Base-by-base conservation (phyloP, 2,888 invertebrate genomes). In the Microplitis manilae region DNA sequence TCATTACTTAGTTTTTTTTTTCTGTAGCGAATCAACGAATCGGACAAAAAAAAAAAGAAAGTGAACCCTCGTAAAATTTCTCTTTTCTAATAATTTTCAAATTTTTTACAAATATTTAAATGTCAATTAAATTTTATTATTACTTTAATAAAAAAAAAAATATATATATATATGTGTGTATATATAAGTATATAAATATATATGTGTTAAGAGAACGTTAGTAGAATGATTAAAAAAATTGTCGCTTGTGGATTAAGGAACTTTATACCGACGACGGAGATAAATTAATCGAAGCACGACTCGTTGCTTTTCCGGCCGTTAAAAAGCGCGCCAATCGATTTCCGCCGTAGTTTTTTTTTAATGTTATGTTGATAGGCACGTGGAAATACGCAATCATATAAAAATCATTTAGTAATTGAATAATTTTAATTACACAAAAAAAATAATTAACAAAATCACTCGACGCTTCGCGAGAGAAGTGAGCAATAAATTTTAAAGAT, bases 261-360 rank as follows among this genome's bases (percentile, higher is more conserved):
- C 73, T 78, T 76, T 78, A 71, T 38, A 60, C 77, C 79, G 81
- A 79, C 81, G 81, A 73, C 50, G 77, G 80, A 82, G 82, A 83
- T 83, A 83, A 83, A 83, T 83, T 84, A 84, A 84, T 83, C 83
- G 80, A 83, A 78, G 80, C 84, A 84, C 84, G 84, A 84, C 81
- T 82, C 81, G 80, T 77, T 78, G 82, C 82, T 84, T 84, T 84
- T 84, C 84, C 84, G 83, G 83, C 84, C 82, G 81, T 84, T 84
- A 82, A 84, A 83, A 84, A 83, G 81, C 81, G 80, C 83, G 83
- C 81, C 82, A 81, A 81, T 79, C 80, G 79, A 83, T 82, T 83
- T 84, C 83, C 83, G 84, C 81, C 79, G 78, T 78, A 78, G 9
- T 9, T 50, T 50, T 50, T 50, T 50, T 50, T 50, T 8, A 50